Conservation (phyloP, 2,113 vertebrate genomes). For the Triplophysa siluroides region DNA sequence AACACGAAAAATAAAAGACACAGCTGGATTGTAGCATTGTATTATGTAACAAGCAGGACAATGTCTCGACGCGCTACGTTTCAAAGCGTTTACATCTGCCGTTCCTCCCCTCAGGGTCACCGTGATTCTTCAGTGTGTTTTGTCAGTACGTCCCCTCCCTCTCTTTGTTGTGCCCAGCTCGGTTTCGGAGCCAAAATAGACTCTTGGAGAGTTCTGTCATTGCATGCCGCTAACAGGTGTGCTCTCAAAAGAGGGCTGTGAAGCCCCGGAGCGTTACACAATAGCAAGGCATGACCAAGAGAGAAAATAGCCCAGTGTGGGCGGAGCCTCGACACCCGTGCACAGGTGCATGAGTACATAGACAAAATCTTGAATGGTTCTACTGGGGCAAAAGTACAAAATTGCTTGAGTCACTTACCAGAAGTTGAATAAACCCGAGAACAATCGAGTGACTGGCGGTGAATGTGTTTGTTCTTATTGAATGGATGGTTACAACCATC, state of each 20-base stretch:
- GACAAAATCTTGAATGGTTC: background rate
- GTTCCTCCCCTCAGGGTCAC: conserved; percentile 18
- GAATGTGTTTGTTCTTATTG: no score
- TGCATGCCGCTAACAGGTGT: conserved; percentile 73
- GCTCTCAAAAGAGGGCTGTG: conserved; percentile 65
- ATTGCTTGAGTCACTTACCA: background rate
- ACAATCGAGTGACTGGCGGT: background rate
- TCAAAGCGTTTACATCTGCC: conserved; percentile 16
- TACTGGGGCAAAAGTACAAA: background rate
- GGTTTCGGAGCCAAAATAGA: background rate
- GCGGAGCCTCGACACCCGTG: background rate
- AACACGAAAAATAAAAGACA: background rate
- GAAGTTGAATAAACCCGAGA: background rate
- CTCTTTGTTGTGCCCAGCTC: conserved; percentile 1
- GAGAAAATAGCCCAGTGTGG: background rate
- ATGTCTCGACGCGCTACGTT: background rate
- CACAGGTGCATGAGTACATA: background rate
- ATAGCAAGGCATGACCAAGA: conserved; percentile 53
- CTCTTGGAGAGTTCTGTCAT: conserved; percentile 54
- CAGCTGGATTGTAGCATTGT: background rate
- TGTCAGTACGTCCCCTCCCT: background rate
- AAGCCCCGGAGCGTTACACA: conserved; percentile 70
- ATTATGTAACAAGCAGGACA: background rate
- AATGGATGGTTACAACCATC: no score
- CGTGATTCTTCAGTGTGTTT: background rate